These are phyloP conservation scores for Gasteruption jaculator DNA, from an alignment of 2,888 invertebrate genomes.

Conservation along the genomic window DNA sequence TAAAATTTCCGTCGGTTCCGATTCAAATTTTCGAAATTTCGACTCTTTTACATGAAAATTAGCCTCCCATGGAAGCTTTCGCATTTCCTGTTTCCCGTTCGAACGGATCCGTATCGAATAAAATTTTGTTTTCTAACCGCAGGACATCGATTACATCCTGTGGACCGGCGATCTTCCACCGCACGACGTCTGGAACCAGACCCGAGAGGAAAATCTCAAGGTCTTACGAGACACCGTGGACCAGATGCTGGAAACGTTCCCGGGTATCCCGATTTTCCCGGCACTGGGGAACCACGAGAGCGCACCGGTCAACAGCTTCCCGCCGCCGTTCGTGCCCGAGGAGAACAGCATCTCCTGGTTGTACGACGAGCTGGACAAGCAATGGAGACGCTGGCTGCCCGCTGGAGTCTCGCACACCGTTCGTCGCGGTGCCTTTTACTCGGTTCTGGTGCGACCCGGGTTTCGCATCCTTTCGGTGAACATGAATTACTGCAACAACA, in stretches of 20 bases:
- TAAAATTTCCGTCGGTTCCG: too few species aligned
- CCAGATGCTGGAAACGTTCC: constrained; percentile 84
- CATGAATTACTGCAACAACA: constrained; percentile 94
- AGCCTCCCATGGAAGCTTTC: too few species aligned
- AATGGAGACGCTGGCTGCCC: constrained; percentile 91
- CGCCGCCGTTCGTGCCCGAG: constrained; percentile 79
- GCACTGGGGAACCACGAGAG: constrained; percentile 96
- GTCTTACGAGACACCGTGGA: constrained; percentile 80
- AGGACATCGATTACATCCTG: constrained; percentile 89
- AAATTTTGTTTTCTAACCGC: too few species aligned
- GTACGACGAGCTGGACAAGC: constrained; percentile 82
- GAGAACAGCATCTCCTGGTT: constrained; percentile 87
- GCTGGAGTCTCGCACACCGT: constrained; percentile 83
- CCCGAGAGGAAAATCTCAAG: constrained; percentile 80
- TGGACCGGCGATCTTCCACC: constrained; percentile 97
- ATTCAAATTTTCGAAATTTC: too few species aligned
- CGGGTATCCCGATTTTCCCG: constrained; percentile 88
- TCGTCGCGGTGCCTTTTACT: constrained; percentile 85
- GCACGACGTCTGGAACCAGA: constrained; percentile 94
- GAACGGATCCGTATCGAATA: too few species aligned
- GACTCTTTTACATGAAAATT: too few species aligned
- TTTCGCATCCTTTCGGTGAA: constrained; percentile 91
- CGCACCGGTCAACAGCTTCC: constrained; percentile 91
- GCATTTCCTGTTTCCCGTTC: too few species aligned
- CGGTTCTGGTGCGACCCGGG: constrained; percentile 83